Evolutionary conservation across 2,888 invertebrate species (phyloP).

Genomic region (Conistra vaccinii): DNA sequence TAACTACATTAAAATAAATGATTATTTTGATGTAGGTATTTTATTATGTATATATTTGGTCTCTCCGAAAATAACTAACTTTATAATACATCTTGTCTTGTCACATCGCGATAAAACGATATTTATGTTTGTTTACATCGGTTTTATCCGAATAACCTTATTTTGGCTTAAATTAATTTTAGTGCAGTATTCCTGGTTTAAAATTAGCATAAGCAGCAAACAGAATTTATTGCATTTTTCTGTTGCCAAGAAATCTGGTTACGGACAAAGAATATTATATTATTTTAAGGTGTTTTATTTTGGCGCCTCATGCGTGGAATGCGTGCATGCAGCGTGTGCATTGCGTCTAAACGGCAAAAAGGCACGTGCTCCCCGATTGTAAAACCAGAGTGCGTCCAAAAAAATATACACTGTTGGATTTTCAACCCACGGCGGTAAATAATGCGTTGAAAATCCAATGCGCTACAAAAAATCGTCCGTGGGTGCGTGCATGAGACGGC

Average conservation of each 20-base stretch:
- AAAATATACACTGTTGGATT: too few relatives aligned
- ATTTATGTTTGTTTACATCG: constrained; percentile 15
- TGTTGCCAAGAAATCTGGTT: constrained; percentile 34
- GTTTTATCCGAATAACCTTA: neutral
- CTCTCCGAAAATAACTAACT: constrained; percentile 6
- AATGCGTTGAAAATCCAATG: too few relatives aligned
- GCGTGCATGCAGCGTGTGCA: constrained; percentile 9
- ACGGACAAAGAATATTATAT: constrained; percentile 13
- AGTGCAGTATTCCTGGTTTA: constrained; percentile 9
- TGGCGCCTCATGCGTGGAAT: constrained; percentile 5
- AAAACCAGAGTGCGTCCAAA: too few relatives aligned
- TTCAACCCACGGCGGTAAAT: too few relatives aligned
- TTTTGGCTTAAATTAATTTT: constrained; percentile 21
- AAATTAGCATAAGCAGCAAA: neutral
- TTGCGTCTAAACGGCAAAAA: neutral
- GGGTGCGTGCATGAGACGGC: too few relatives aligned
- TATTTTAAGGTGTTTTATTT: neutral
- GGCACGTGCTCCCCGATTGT: neutral
- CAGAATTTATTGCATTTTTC: constrained; percentile 23
- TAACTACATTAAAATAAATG: too few relatives aligned
- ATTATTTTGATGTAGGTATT: too few relatives aligned
- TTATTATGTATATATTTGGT: too few relatives aligned
- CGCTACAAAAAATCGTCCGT: too few relatives aligned
- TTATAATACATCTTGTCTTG: neutral
- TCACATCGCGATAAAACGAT: neutral